A percentile compares a stretch with the other conserved stretches of the same genome.
These are phyloP conservation scores for Euphysa ruthae DNA, from an alignment of 30 jellyfish, hydroid and myxozoan genomes.

Conservation along the genomic window DNA sequence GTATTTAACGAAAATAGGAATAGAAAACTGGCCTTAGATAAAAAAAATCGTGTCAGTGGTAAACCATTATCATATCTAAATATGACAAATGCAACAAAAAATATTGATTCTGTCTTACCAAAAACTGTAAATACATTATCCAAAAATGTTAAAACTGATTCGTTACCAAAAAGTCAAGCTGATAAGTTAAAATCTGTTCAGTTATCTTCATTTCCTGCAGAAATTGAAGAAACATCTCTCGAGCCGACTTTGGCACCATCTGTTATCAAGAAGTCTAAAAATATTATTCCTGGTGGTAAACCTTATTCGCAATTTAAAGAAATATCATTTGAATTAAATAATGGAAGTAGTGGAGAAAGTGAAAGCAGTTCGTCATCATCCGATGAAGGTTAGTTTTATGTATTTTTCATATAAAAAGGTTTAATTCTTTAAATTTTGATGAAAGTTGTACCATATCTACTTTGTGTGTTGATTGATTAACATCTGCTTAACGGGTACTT, in stretches of 20 bases:
- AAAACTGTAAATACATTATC: not conserved
- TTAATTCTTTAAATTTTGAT: not conserved
- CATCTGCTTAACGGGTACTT: too few relatives aligned
- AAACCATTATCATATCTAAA: slow-evolving; percentile 30
- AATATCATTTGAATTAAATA: slow-evolving; percentile 15
- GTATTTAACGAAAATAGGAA: too few relatives aligned
- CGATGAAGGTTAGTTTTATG: slow-evolving; percentile 11
- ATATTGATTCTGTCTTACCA: not conserved
- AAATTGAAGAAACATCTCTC: not conserved
- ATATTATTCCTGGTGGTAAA: slow-evolving; percentile 9
- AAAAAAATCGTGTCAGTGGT: slow-evolving; percentile 10
- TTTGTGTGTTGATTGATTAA: too few relatives aligned
- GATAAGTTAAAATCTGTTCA: too few relatives aligned
- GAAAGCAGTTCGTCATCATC: slow-evolving; percentile 5
- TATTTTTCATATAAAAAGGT: not conserved
- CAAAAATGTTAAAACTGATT: not conserved
- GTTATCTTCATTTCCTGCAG: too few relatives aligned
- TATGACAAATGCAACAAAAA: not conserved
- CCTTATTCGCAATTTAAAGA: slow-evolving; percentile 12
- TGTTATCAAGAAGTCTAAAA: not conserved
- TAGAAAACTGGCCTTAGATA: too few relatives aligned
- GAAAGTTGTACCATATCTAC: too few relatives aligned
- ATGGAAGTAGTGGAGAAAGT: slow-evolving; percentile 13
- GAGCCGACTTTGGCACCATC: not conserved
- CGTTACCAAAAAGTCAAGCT: not conserved